Evolutionary conservation across 2,797 vertebrate genomes (phyloP).

Genomic region (Kryptopterus vitreolus): DNA sequence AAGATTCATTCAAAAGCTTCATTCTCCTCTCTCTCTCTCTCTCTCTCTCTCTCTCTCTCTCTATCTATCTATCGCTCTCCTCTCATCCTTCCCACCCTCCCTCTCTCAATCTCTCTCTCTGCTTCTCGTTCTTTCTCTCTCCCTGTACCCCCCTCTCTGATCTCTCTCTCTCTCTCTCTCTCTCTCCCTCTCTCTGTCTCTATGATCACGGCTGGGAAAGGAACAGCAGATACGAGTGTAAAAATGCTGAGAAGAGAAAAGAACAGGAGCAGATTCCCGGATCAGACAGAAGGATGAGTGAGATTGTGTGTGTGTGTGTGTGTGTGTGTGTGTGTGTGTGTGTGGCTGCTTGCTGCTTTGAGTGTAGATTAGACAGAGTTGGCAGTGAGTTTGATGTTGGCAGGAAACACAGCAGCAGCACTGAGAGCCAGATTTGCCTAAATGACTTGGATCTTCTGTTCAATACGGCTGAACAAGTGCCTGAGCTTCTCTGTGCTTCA

Average conservation of each 20-base stretch:
- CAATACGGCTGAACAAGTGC: background rate
- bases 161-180: background rate
- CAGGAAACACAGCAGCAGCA: background rate
- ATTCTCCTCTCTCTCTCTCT: no score
- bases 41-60: no score
- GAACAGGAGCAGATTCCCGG: background rate
- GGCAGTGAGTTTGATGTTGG: background rate
- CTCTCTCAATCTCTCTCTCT: no score
- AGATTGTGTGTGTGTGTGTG: background rate
- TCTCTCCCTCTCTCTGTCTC: background rate
- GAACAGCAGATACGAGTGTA: background rate
- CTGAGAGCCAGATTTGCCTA: background rate
- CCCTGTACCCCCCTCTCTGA: no score
- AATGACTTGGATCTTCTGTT: background rate
- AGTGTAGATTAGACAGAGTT: conserved; percentile 1
- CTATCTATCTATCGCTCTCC: no score
- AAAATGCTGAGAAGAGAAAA: background rate
- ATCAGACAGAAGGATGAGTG: background rate
- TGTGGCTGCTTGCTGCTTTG: background rate
- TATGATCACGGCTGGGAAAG: background rate
- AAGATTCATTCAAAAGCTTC: no score
- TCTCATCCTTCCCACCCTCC: no score
- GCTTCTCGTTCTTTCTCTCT: no score
- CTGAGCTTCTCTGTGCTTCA: background rate
- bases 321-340: background rate